These are phyloP conservation scores for Octopus sinensis DNA, from an alignment of 1,140 invertebrate genomes.

Conservation along the genomic window DNA sequence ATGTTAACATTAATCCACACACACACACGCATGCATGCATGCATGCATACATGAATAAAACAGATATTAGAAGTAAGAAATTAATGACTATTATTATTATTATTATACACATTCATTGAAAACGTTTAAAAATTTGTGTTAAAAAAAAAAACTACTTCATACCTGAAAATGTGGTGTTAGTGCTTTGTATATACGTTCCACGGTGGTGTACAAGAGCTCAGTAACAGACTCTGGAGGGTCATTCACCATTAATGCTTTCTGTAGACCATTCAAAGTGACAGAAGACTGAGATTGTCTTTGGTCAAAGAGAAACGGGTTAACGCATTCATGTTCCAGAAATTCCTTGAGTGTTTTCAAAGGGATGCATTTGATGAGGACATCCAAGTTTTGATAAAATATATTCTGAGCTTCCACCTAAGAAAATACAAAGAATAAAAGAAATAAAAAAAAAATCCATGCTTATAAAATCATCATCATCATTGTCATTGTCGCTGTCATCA, in stretches of 20 bases:
- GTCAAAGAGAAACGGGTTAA: slow-evolving; percentile 23
- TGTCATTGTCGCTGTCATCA: too few relatives aligned
- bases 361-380: slow-evolving; percentile 29
- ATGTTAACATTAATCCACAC: too few relatives aligned
- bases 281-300: slow-evolving; percentile 20
- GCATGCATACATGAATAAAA: background rate
- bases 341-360: slow-evolving; percentile 28
- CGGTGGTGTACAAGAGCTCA: slow-evolving; percentile 31
- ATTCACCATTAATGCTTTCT: slow-evolving; percentile 33
- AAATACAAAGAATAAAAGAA: background rate
- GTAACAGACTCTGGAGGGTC: slow-evolving; percentile 44
- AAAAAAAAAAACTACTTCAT: background rate
- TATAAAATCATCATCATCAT: background rate
- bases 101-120: background rate
- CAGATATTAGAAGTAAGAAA: background rate
- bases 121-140: background rate
- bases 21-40: too few relatives aligned
- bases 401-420: slow-evolving; percentile 21
- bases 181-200: slow-evolving; percentile 29
- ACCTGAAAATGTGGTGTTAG: slow-evolving; percentile 18
- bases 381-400: slow-evolving; percentile 21
- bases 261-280: slow-evolving; percentile 37
- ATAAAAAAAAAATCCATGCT: background rate
- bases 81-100: too few relatives aligned
- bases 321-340: slow-evolving; percentile 32